Evolutionary conservation across 1,140 invertebrate species (phyloP), one percentile per base, ranked within the genome.

Genomic region (Hormaphis cornu): DNA sequence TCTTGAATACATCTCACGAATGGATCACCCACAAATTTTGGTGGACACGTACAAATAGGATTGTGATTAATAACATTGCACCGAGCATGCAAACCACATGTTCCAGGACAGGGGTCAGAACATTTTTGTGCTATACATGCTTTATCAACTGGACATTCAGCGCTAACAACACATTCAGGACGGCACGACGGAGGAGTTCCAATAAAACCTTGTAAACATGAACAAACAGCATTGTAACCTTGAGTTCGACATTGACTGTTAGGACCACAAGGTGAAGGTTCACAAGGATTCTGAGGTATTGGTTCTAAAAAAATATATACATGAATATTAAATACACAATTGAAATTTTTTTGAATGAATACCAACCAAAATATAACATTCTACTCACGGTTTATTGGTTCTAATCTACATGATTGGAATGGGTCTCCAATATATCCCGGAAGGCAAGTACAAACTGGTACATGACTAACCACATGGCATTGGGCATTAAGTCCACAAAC

Each of bases 61-160:
- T 90, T 90, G 75, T 93, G 91, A 74, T 89, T 88, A 59, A 86
- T 82, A 1, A 91, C 88, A 74, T 87, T 84, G 71, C 90, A 93
- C 37, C 85, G 79, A 33, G 90, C 88, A 73, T 89, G 86, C 14
- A 86, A 79, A 5, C 90, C 90, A 76, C 90, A 94, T 9, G 86
- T 86, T 53, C 86, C 86, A 16, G 83, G 80, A 73, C 91, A 95
- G 7, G 91, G 91, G 80, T 93, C 89, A 58, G 80, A 81, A 76
- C 90, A 93, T 76, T 89, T 91, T 72, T 87, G 85, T 71, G 86
- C 83, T 61, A 92, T 89, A 73, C 90, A 93, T 46, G 89, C 86
- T 75, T 86, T 80, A 69, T 87, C 80, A 33, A 81, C 81, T 18
- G 81, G 78, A 73, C 90, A 93, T 76, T 92, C 89, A 0, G 87